Evolutionary conservation across 2,113 vertebrate species (phyloP), one percentile per base, ranked within the genome.

Genomic region (Lota lota): DNA sequence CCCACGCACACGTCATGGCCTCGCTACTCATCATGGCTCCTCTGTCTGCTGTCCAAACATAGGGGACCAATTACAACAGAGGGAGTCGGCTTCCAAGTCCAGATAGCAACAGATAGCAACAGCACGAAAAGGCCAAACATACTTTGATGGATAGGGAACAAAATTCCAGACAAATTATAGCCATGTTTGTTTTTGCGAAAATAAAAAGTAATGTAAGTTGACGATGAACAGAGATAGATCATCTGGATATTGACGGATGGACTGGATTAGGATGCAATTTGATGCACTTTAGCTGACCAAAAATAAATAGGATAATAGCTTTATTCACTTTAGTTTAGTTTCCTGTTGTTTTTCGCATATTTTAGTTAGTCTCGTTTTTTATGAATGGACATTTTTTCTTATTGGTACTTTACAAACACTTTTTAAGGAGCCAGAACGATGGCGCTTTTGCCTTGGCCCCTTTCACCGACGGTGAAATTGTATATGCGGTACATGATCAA

Each of bases 1-100:
- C 17, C 36, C 36, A 68, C 22, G 66, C 58, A 18, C 33, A 61
- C 24, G 36, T 68, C 67, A 69, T 20, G 3, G 6, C 10, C 50
- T 40, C 28, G 24, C 16, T 62, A 22, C n/a, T 36, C 62, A 63
- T 63, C 40, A 47, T 20, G 33, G 40, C 19, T 54, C 50, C 4
- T 54, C 47, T 56, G 22, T 56, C 33, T 10, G 19, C 33, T 40
- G 4, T 63, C 33, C 28, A 47, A 63, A 47, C 62, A 40, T 12
- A 63, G 24, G 18, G 28, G 28, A 47, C 40, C 40, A 47, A 47
- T 47, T 47, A 47, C 40, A 14, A 12, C 7, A 19, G 7, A 19
- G 11, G 22, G n/a, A 61, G 6, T 47, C 18, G 3, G n/a, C 40
- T 47, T 47, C 40, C 40, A 47, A 33, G 8, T 10, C n/a, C 19